phyloP scores from a whole-genome alignment of 2,888 invertebrate genomes.

The Boloria selene region DNA sequence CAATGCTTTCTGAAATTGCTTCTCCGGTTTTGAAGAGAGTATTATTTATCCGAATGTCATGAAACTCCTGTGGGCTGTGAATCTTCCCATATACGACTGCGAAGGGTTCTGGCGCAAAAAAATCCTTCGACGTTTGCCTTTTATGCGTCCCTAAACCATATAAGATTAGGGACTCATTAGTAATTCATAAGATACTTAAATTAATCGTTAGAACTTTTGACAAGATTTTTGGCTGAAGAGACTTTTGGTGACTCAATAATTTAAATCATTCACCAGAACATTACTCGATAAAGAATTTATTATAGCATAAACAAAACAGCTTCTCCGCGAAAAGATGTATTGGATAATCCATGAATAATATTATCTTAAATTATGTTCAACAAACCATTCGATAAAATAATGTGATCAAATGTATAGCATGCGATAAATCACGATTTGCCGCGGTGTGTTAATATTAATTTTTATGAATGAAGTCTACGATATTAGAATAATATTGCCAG shows the following conservation, averaged over 20 bases:
- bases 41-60: too few relatives aligned
- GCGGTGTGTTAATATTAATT: constrained; percentile 35
- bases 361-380: constrained; percentile 27
- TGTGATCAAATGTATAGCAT: constrained; percentile 26
- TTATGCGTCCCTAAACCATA: too few relatives aligned
- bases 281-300: not conserved
- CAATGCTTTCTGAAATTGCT: too few relatives aligned
- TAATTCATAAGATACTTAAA: too few relatives aligned
- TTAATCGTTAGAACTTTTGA: too few relatives aligned
- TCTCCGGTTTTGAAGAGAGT: too few relatives aligned
- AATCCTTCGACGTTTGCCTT: too few relatives aligned
- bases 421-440: constrained; percentile 34
- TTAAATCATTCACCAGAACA: not conserved
- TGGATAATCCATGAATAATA: constrained; percentile 28
- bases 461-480: constrained; percentile 34
- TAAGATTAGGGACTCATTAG: too few relatives aligned
- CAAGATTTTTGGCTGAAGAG: too few relatives aligned
- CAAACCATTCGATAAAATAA: constrained; percentile 31
- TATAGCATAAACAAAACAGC: constrained; percentile 4
- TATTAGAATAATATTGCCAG: constrained; percentile 35
- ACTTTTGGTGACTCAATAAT: not conserved
- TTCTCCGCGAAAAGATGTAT: constrained; percentile 6
- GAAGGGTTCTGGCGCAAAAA: too few relatives aligned
- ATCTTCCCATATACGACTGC: too few relatives aligned
- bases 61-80: too few relatives aligned